These are phyloP conservation scores for Dryococelus australis DNA, from an alignment of 2,888 invertebrate genomes.

Conservation along the genomic window DNA sequence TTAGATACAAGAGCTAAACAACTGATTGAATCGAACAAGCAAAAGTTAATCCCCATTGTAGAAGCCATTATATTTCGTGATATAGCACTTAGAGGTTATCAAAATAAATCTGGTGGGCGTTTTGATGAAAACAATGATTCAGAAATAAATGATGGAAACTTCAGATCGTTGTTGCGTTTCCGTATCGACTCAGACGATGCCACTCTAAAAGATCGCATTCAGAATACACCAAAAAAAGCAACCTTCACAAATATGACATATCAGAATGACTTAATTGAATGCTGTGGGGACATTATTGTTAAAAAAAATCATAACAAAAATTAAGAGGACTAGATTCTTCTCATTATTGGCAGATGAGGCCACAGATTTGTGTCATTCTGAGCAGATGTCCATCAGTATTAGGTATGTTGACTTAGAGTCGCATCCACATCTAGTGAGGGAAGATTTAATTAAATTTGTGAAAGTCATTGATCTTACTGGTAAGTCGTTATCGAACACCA, in stretches of 20 bases:
- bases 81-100: neutral
- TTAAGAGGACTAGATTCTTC: neutral
- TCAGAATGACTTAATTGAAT: slow-evolving; percentile 24
- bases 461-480: slow-evolving; percentile 24
- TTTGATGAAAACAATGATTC: neutral
- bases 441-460: slow-evolving; percentile 17
- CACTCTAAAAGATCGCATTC: too few relatives aligned
- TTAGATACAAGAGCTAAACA: slow-evolving; percentile 27
- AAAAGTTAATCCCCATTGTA: slow-evolving; percentile 13
- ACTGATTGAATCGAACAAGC: slow-evolving; percentile 7
- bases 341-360: slow-evolving; percentile 22
- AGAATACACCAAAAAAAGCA: neutral
- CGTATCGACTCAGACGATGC: too few relatives aligned
- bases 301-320: neutral
- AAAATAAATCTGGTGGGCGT: neutral
- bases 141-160: slow-evolving; percentile 24
- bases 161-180: too few relatives aligned
- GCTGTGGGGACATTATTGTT: slow-evolving; percentile 4
- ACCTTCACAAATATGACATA: slow-evolving; percentile 1
- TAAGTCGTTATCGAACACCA: neutral
- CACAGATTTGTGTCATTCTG: slow-evolving; percentile 10
- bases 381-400: slow-evolving; percentile 27
- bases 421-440: neutral
- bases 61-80: neutral
- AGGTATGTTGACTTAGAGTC: slow-evolving; percentile 25